These are phyloP conservation scores for Valencia hispanica DNA, from an alignment of 2,797 vertebrate species.

Conservation along the genomic window DNA sequence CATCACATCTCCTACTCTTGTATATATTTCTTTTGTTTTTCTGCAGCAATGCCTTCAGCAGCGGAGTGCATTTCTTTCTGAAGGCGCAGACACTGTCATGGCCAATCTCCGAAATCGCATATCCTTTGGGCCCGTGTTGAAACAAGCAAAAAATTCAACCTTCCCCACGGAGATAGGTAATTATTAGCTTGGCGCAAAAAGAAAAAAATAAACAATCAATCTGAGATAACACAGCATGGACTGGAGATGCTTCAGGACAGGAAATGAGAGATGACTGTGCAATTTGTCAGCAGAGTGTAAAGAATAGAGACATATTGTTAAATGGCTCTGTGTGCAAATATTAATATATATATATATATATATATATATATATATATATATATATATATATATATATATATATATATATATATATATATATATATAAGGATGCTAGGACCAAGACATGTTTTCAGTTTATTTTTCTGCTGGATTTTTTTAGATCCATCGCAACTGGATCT, in stretches of 20 bases:
- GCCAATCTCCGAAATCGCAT: slow-evolving; percentile 67
- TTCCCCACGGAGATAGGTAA: slow-evolving; percentile 67
- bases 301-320: slow-evolving; percentile 15
- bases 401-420: too few relatives aligned
- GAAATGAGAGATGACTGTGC: slow-evolving; percentile 57
- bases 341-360: too few relatives aligned
- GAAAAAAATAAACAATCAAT: slow-evolving; percentile 44
- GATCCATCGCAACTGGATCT: slow-evolving; percentile 52
- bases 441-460: slow-evolving; percentile 1
- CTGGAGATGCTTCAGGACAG: slow-evolving; percentile 33
- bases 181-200: slow-evolving; percentile 57
- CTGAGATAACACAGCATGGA: slow-evolving; percentile 40
- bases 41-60: slow-evolving; percentile 57
- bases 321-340: background rate
- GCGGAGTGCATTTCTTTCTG: slow-evolving; percentile 38
- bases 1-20: slow-evolving; percentile 39
- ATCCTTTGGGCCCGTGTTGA: slow-evolving; percentile 71
- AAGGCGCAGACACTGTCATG: slow-evolving; percentile 41
- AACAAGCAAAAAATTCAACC: slow-evolving; percentile 64
- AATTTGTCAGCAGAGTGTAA: slow-evolving; percentile 40
- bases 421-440: too few relatives aligned
- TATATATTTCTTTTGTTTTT: slow-evolving; percentile 25
- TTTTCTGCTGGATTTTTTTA: slow-evolving; percentile 24
- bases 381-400: too few relatives aligned
- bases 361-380: too few relatives aligned